Evolutionary conservation across 2,888 invertebrate species (phyloP).

Genomic region (Sinopyrophorus schimmeli): DNA sequence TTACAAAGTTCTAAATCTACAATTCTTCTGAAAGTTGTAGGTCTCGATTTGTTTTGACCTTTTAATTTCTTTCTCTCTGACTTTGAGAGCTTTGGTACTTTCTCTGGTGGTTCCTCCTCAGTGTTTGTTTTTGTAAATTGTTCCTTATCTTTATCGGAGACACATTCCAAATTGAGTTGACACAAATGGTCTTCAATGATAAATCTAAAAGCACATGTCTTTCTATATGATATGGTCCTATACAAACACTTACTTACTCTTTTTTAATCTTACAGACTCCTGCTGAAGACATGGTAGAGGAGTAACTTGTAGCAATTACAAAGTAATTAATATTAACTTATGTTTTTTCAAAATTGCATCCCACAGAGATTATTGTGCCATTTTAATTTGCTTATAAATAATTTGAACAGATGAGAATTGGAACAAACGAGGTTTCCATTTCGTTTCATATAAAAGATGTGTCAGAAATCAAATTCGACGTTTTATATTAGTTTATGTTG

Average conservation of each 20-base stretch:
- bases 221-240: slow-evolving; percentile 2
- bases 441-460: slow-evolving; percentile 15
- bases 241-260: slow-evolving; percentile 50
- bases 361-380: too few species aligned
- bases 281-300: slow-evolving; percentile 12
- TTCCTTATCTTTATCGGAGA: slow-evolving; percentile 53
- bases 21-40: slow-evolving; percentile 66
- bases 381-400: not conserved
- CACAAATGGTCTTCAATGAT: slow-evolving; percentile 55
- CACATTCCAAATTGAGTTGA: slow-evolving; percentile 51
- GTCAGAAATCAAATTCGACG: slow-evolving; percentile 21
- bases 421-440: too few species aligned
- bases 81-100: slow-evolving; percentile 49
- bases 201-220: slow-evolving; percentile 50
- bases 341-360: too few species aligned
- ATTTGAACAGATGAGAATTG: slow-evolving; percentile 2
- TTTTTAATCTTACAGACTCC: slow-evolving; percentile 57
- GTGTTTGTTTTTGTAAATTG: slow-evolving; percentile 27
- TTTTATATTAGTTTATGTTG: slow-evolving; percentile 13
- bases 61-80: slow-evolving; percentile 55
- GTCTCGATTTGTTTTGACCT: slow-evolving; percentile 81
- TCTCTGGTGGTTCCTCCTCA: slow-evolving; percentile 45
- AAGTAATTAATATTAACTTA: too few species aligned
- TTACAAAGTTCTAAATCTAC: slow-evolving; percentile 71
- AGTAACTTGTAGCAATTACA: too few species aligned